These are phyloP conservation scores for Ennomos quercinarius DNA, from an alignment of 2,888 invertebrate genomes.

Conservation along the genomic window DNA sequence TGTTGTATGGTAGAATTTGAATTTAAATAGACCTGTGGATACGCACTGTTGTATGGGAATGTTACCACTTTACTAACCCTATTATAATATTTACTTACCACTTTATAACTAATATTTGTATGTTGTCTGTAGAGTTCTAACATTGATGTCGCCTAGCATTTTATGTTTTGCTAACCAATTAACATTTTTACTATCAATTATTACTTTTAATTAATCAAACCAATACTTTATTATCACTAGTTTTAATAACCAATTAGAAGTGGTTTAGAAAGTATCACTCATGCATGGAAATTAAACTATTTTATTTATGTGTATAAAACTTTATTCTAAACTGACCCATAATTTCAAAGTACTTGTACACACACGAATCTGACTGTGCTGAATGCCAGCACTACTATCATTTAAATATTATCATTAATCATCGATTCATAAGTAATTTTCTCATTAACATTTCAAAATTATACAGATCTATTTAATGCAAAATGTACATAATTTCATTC, in stretches of 20 bases:
- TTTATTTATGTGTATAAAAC: constrained; percentile 17
- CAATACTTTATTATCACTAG: constrained; percentile 8
- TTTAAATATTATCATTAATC: constrained; percentile 22
- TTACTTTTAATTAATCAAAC: constrained; percentile 8
- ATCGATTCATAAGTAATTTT: constrained; percentile 37
- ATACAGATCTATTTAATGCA: constrained; percentile 66
- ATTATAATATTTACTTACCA: too few species aligned
- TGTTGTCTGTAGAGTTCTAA: constrained; percentile 24
- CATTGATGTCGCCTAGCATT: constrained; percentile 26
- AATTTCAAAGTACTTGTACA: constrained; percentile 46
- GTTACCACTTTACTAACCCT: constrained; percentile 9
- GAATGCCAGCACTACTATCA: constrained; percentile 27
- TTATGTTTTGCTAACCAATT: constrained; percentile 24
- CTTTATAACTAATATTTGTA: constrained; percentile 15
- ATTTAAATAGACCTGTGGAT: constrained; percentile 29
- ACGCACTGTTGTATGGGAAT: constrained; percentile 22
- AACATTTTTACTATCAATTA: constrained; percentile 4
- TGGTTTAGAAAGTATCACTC: constrained; percentile 14
- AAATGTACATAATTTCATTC: constrained; percentile 16
- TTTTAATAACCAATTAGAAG: constrained; percentile 6
- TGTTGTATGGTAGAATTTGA: constrained; percentile 13
- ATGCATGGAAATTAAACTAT: constrained; percentile 33
- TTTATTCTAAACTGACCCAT: constrained; percentile 69
- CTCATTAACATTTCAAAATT: constrained; percentile 45
- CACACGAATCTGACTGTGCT: constrained; percentile 24